Evolutionary conservation across 2,113 vertebrate species (phyloP).

Genomic region (Condylura cristata): DNA sequence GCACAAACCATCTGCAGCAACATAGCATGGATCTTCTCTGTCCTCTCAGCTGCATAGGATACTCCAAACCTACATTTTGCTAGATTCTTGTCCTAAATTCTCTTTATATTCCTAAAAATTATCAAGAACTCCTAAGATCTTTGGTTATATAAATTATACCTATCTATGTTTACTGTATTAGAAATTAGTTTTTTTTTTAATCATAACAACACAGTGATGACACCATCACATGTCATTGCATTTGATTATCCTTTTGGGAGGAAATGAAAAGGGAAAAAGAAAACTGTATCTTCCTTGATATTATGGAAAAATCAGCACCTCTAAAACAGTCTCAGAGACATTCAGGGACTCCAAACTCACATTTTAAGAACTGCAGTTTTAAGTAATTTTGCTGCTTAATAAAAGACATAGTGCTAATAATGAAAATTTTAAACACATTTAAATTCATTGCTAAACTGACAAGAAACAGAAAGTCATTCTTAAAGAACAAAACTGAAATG

Average conservation of each 20-base stretch:
- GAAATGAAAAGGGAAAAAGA: background rate
- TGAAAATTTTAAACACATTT: background rate
- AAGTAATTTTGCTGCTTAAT: background rate
- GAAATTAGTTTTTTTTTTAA: background rate
- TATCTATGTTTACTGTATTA: background rate
- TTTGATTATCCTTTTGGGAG: background rate
- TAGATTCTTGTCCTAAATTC: slow-evolving; percentile 3
- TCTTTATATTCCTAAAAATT: background rate
- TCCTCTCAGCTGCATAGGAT: background rate
- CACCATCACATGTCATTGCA: background rate
- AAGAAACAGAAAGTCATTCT: slow-evolving; percentile 10
- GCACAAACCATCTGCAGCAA: background rate
- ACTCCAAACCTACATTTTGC: background rate
- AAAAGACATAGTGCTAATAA: background rate
- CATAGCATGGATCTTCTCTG: background rate
- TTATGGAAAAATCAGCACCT: background rate
- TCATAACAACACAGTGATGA: background rate
- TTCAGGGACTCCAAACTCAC: background rate
- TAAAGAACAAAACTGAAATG: background rate
- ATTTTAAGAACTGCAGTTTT: background rate
- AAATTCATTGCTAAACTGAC: background rate
- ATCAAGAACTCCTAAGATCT: background rate
- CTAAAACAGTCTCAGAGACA: background rate
- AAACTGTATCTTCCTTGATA: background rate
- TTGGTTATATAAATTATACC: background rate